Percentiles rank a stretch among this genome's conserved stretches.
Conservation (phyloP, 2,113 vertebrate genomes). For the Rhizomys pruinosus region DNA sequence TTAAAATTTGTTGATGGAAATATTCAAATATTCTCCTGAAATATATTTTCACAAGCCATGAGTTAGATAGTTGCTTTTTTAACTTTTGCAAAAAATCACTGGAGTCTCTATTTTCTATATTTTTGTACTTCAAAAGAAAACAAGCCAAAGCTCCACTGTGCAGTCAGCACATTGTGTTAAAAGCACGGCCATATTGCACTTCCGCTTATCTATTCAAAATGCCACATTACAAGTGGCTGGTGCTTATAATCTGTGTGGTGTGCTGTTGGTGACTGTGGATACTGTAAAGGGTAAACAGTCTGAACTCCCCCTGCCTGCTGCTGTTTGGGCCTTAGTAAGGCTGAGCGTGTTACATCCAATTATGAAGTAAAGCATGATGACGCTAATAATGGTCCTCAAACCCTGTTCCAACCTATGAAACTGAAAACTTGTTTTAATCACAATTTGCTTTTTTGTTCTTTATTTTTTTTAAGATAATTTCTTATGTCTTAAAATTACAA, state of each 20-base stretch:
- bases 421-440: constrained; percentile 90
- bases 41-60: constrained; percentile 49
- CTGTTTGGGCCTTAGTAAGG: constrained; percentile 81
- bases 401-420: constrained; percentile 87
- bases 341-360: constrained; percentile 88
- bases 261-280: constrained; percentile 90
- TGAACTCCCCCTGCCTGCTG: constrained; percentile 87
- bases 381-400: constrained; percentile 87
- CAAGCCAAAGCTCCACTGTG: constrained; percentile 71
- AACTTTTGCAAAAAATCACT: constrained; percentile 54
- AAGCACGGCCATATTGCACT: constrained; percentile 84
- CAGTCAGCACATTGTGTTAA: constrained; percentile 82
- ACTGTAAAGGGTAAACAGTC: constrained; percentile 91
- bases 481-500: constrained; percentile 86
- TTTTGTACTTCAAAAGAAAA: constrained; percentile 78
- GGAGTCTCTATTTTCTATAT: constrained; percentile 41
- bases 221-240: constrained; percentile 88
- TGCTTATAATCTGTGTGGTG: constrained; percentile 88
- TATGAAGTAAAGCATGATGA: constrained; percentile 88
- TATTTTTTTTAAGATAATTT: constrained; percentile 84
- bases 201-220: constrained; percentile 89
- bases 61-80: not conserved
- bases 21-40: constrained; percentile 50
- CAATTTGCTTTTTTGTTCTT: constrained; percentile 87
- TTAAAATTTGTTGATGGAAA: constrained; percentile 74